Conservation (phyloP, 2,888 invertebrate species). For the Amorpha juglandis region DNA sequence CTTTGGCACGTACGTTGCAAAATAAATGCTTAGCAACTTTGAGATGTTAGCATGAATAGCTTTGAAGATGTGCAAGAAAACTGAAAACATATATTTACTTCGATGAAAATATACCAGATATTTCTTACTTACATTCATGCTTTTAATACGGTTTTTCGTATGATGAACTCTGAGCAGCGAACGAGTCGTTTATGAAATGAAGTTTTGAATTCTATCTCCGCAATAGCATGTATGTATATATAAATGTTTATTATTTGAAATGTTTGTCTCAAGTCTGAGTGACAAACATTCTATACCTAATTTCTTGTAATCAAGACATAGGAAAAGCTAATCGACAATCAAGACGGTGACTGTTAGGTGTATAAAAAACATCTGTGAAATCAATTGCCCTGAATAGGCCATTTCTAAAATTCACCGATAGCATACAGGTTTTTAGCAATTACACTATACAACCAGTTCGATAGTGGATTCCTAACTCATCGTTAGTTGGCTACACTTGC, state of each 20-base stretch:
- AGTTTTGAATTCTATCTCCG: not conserved
- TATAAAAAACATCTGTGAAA: not conserved
- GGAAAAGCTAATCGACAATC: not conserved
- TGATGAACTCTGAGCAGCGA: not conserved
- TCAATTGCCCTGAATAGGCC: not conserved
- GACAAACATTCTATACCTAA: not conserved
- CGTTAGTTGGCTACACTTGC: slow-evolving; percentile 44
- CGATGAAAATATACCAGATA: not conserved
- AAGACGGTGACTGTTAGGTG: not conserved
- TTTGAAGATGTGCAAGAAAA: not conserved
- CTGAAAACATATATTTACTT: not conserved
- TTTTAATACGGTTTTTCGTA: not conserved
- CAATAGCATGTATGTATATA: not conserved
- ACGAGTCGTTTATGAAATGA: not conserved
- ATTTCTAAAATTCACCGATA: not conserved
- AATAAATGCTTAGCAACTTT: not conserved
- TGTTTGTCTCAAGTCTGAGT: not conserved
- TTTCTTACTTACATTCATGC: not conserved
- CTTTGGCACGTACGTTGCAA: not conserved
- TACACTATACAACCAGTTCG: slow-evolving; percentile 39
- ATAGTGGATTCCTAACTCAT: slow-evolving; percentile 50
- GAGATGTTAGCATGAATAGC: not conserved
- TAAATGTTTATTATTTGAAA: not conserved
- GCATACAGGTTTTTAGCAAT: slow-evolving; percentile 34
- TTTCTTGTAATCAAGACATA: not conserved